Conservation (phyloP, 2,888 invertebrate genomes). For the Phalangium opilio region DNA sequence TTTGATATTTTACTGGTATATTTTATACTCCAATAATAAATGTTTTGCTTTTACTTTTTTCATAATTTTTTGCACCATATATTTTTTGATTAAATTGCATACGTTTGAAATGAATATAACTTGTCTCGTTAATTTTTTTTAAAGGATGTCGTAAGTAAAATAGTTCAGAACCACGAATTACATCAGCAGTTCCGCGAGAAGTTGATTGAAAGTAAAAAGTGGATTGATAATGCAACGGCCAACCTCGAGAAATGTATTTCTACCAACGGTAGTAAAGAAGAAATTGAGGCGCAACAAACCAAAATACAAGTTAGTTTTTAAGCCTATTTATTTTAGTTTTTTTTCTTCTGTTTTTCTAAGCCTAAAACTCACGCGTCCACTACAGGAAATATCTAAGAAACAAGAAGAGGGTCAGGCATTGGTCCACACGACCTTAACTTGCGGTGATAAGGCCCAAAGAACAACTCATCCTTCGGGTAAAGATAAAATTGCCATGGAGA, state of each 20-base stretch:
- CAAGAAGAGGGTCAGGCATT: conserved; percentile 75
- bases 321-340: conserved; percentile 26
- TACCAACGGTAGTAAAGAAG: conserved; percentile 57
- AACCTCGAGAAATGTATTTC: conserved; percentile 64
- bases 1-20: no score
- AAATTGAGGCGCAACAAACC: conserved; percentile 59
- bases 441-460: conserved; percentile 73
- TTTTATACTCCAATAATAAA: no score
- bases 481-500: conserved; percentile 66
- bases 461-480: conserved; percentile 77
- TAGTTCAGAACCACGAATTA: conserved; percentile 71
- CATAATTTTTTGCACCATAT: no score
- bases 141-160: conserved; percentile 76
- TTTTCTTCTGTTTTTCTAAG: neutral
- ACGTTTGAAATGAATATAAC: no score
- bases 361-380: neutral
- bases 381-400: conserved; percentile 56
- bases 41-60: no score
- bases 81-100: no score
- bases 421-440: conserved; percentile 70
- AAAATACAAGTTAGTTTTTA: conserved; percentile 32
- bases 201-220: conserved; percentile 55
- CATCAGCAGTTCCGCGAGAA: conserved; percentile 65
- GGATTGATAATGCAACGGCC: conserved; percentile 75
- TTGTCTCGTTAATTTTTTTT: no score